Percentiles rank a stretch among this genome's conserved stretches.
phyloP scores from a whole-genome alignment of 2,888 invertebrate genomes.

The Podotricha telesiphe region DNA sequence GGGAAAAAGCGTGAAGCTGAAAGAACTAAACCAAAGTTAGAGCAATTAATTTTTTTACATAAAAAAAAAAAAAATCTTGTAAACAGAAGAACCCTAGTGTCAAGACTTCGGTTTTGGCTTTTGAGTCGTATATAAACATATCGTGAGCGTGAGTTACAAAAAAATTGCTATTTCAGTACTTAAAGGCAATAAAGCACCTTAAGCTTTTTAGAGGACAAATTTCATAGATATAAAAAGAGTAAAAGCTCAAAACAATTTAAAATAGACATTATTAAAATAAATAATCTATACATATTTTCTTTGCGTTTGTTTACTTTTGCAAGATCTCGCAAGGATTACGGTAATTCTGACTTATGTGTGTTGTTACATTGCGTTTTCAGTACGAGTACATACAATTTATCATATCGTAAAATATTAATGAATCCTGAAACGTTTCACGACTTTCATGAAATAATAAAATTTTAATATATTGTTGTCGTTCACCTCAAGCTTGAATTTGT shows the following conservation, averaged over 20 bases:
- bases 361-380: slow-evolving; percentile 18
- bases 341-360: slow-evolving; percentile 24
- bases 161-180: too few species aligned
- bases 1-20: too few species aligned
- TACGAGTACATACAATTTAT: slow-evolving; percentile 10
- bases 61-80: too few species aligned
- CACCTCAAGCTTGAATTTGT: slow-evolving; percentile 1
- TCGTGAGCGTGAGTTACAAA: too few species aligned
- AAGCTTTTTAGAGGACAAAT: not conserved
- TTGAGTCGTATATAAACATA: too few species aligned
- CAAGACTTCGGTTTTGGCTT: too few species aligned
- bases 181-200: not conserved
- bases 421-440: slow-evolving; percentile 7
- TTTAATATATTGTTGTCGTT: slow-evolving; percentile 12
- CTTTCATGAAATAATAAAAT: slow-evolving; percentile 18
- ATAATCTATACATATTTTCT: not conserved
- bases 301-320: slow-evolving; percentile 14
- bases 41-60: too few species aligned
- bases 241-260: not conserved
- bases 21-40: too few species aligned
- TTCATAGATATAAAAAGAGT: not conserved
- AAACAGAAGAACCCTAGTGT: too few species aligned
- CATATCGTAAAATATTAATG: slow-evolving; percentile 19
- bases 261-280: slow-evolving; percentile 19
- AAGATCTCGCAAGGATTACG: slow-evolving; percentile 12